These are phyloP conservation scores for Spodoptera litura DNA, from an alignment of 1,140 invertebrate genomes.

Conservation along the genomic window DNA sequence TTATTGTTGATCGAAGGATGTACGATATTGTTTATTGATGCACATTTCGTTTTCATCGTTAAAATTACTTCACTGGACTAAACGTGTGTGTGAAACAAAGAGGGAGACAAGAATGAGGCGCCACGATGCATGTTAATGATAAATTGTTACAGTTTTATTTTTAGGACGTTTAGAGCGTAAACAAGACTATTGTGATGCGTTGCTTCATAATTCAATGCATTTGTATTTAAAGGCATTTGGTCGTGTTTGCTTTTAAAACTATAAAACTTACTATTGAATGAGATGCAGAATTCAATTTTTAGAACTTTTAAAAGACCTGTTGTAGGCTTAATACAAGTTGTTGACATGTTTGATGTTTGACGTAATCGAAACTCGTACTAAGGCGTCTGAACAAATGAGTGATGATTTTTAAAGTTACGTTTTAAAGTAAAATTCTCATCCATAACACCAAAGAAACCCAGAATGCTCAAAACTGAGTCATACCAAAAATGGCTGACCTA, in stretches of 20 bases:
- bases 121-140: not conserved
- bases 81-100: slow-evolving; percentile 4
- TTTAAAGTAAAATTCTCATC: not conserved
- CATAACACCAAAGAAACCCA: not conserved
- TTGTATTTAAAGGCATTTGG: too few species aligned
- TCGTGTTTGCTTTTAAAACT: too few species aligned
- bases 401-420: not conserved
- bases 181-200: too few species aligned
- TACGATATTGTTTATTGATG: slow-evolving; percentile 42
- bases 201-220: too few species aligned
- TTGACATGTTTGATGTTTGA: too few species aligned
- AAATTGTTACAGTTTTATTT: not conserved
- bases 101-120: not conserved
- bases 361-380: too few species aligned
- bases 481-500: too few species aligned
- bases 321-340: too few species aligned
- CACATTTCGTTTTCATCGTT: slow-evolving; percentile 5
- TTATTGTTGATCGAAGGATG: too few species aligned
- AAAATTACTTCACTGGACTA: not conserved
- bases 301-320: not conserved
- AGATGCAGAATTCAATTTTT: not conserved
- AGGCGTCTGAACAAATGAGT: too few species aligned
- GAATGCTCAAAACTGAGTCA: too few species aligned
- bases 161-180: not conserved
- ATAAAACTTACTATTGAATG: too few species aligned